Percentiles rank a stretch among this genome's conserved stretches.
These are phyloP conservation scores for Phortica magna DNA, from an alignment of 2,888 invertebrate genomes.

Conservation along the genomic window DNA sequence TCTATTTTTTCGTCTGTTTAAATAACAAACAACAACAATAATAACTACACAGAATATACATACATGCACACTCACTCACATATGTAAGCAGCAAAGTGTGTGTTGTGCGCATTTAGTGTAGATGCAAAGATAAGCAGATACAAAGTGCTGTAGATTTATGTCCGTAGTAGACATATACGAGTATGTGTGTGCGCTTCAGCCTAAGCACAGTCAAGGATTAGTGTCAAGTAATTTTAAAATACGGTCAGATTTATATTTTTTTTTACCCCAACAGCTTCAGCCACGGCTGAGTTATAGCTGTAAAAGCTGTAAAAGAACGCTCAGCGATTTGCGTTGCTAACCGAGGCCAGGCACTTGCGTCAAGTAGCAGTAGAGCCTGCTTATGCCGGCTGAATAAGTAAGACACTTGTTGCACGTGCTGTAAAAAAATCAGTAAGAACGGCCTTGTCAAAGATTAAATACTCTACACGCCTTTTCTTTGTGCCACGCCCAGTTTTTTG, in stretches of 20 bases:
- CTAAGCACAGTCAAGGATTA: conserved; percentile 28
- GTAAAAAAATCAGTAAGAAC: neutral
- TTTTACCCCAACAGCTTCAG: neutral
- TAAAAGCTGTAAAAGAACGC: neutral
- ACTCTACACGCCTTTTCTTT: too few relatives aligned
- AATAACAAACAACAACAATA: neutral
- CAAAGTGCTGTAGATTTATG: neutral
- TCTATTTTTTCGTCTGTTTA: neutral
- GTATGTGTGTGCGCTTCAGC: too few relatives aligned
- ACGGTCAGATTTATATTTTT: neutral
- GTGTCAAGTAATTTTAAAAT: conserved; percentile 26
- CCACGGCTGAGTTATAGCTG: neutral
- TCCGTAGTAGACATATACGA: too few relatives aligned
- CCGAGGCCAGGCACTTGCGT: neutral
- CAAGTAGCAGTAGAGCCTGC: neutral
- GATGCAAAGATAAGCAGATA: neutral
- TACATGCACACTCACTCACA: conserved; percentile 8
- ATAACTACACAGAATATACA: neutral
- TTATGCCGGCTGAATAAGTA: neutral
- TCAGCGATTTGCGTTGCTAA: neutral
- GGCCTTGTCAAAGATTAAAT: too few relatives aligned
- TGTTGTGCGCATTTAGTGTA: conserved; percentile 3
- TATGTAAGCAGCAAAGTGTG: conserved; percentile 23
- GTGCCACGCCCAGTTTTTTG: too few relatives aligned
- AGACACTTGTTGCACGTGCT: neutral